Base-by-base conservation (phyloP, 2,113 vertebrate species). In the Rhegmatorhina hoffmannsi region DNA sequence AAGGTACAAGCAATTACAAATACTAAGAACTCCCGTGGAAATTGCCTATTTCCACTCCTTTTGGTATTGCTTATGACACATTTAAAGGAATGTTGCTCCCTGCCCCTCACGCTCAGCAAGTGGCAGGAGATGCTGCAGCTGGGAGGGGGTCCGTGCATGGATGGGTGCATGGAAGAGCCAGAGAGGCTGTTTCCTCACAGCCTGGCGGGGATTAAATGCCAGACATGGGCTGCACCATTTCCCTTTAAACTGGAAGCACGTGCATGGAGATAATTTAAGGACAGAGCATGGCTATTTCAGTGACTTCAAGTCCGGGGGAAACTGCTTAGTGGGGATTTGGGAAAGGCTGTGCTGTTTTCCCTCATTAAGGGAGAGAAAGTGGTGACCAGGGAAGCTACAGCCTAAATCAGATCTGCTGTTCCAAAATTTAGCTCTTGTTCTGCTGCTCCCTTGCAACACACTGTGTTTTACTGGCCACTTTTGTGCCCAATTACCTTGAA, bases 11-110 rank as follows among this genome's bases (percentile, higher is more conserved):
- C 38, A 2, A 6, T 13, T 28, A 40, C 64, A 4, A 84, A 40
- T 16, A 6, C 56, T 36, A 49, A 25, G 76, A 84, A 26, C 84
- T 60, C 18, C 73, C 0, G 0, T 9, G 1, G 59, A 84, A 47
- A 40, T 25, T 18, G 64, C 40, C 49, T 1, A 3, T 7, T 69
- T 7, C 88, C 44, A 1, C 3, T 10, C 13, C 60, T 13, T 7
- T 13, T 5, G 0, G 0, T 1, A 2, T 1, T 0, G 6, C 44
- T 50, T 1, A 0, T 31, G 7, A 46, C 56, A 43, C 21, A 17
- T 2, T 26, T 7, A 8, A 67, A 43, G 73, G 73, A n/a, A 12
- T 4, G 5, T 1, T 2, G 38, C 34, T 93, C n/a, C 69, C 62
- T 7, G n/a, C 40, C 1, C 5, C 26, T 76, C 70, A 1, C 0